Conservation (phyloP, 2,797 vertebrate species). For the Chromobotia macracanthus region DNA sequence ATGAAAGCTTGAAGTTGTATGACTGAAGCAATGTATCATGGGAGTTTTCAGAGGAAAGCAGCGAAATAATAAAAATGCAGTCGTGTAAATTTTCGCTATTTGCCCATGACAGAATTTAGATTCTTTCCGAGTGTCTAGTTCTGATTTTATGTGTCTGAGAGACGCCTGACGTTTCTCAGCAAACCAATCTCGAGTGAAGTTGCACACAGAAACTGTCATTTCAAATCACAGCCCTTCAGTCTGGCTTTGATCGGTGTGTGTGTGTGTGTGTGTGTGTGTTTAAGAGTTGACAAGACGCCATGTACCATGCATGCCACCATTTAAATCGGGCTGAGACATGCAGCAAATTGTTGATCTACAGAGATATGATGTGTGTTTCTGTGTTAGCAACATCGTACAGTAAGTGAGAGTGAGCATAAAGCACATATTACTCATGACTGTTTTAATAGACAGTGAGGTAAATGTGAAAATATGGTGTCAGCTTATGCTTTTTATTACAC, state of each 20-base stretch:
- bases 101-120: constrained; percentile 1
- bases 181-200: not conserved
- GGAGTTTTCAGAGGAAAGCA: not conserved
- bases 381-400: no score
- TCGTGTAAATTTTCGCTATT: not conserved
- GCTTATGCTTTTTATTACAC: not conserved
- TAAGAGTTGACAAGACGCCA: not conserved
- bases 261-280: not conserved
- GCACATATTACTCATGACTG: not conserved
- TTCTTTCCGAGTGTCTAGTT: not conserved
- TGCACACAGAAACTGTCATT: not conserved
- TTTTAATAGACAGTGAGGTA: not conserved
- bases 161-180: not conserved
- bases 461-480: not conserved
- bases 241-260: not conserved
- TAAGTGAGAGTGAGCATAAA: not conserved
- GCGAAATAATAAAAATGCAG: not conserved
- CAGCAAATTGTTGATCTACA: not conserved
- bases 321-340: not conserved
- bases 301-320: not conserved
- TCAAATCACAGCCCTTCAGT: not conserved
- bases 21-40: constrained; percentile 1
- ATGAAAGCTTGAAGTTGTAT: no score
- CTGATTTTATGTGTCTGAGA: not conserved
- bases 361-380: not conserved